Conservation (phyloP, 2,888 invertebrate species). For the Oscheius sp. region DNA sequence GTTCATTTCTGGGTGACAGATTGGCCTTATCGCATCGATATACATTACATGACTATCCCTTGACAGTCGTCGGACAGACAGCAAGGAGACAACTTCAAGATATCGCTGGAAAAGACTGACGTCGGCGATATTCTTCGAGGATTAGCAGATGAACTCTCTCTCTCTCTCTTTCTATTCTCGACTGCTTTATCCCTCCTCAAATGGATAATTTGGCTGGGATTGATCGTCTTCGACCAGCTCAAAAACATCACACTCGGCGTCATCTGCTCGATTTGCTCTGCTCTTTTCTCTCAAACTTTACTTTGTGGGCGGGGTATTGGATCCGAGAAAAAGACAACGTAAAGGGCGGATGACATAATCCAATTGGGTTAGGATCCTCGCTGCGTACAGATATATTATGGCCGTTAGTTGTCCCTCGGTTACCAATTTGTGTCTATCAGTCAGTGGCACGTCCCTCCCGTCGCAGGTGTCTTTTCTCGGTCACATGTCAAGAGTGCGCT, state of each 20-base stretch:
- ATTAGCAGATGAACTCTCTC: no score
- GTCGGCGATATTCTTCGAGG: no score
- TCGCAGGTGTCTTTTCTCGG: slow-evolving; percentile 37
- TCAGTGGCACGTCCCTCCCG: slow-evolving; percentile 21
- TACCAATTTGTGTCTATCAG: neutral
- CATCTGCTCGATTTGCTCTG: no score
- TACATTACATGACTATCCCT: neutral
- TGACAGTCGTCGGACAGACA: no score
- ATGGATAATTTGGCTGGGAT: no score
- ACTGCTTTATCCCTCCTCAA: no score
- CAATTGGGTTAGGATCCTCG: neutral
- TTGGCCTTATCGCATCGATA: slow-evolving; percentile 2
- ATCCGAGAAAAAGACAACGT: neutral
- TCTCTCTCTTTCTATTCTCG: no score
- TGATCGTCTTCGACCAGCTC: no score
- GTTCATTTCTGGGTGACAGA: slow-evolving; percentile 10
- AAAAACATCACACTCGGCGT: no score
- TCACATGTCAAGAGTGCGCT: slow-evolving; percentile 37
- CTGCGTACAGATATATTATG: neutral
- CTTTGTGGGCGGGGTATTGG: neutral
- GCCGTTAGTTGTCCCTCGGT: no score
- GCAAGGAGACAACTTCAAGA: no score
- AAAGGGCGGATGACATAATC: slow-evolving; percentile 4
- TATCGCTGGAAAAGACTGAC: no score
- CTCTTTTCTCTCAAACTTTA: neutral